A percentile compares a stretch with the other conserved stretches of the same genome.
Conservation (phyloP, 2,888 invertebrate species). For the Gastrophysa polygoni region DNA sequence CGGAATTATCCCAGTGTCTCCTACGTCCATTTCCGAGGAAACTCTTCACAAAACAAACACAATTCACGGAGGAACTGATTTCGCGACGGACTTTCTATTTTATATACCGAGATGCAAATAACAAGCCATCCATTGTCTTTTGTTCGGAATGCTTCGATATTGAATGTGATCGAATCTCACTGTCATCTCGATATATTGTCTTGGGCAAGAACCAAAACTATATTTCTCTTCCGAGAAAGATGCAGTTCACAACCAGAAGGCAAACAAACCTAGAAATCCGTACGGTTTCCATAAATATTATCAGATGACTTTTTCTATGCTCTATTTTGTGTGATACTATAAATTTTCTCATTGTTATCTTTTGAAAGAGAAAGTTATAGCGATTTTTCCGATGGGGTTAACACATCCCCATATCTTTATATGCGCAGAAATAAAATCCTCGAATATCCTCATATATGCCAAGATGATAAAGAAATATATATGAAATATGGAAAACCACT, state of each 20-base stretch:
- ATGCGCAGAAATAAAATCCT: not conserved
- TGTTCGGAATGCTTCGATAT: too few relatives aligned
- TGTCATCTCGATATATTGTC: not conserved
- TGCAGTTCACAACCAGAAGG: not conserved
- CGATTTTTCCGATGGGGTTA: not conserved
- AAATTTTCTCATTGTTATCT: not conserved
- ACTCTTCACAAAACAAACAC: too few relatives aligned
- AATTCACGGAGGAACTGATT: too few relatives aligned
- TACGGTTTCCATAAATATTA: not conserved
- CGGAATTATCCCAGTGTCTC: too few relatives aligned
- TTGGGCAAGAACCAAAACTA: not conserved
- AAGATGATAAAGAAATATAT: not conserved
- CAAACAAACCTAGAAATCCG: not conserved
- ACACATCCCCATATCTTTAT: not conserved
- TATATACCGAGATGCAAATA: too few relatives aligned
- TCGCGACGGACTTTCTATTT: too few relatives aligned
- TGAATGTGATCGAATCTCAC: not conserved
- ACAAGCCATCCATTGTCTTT: too few relatives aligned
- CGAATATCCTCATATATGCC: not conserved
- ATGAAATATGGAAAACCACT: not conserved
- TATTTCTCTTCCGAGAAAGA: not conserved
- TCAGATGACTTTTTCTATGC: not conserved
- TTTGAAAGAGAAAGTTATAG: not conserved
- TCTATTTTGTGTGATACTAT: too few relatives aligned
- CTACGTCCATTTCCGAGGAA: too few relatives aligned